Evolutionary conservation across 2,797 vertebrate genomes (phyloP).

Genomic region (Diglossa cyanea): DNA sequence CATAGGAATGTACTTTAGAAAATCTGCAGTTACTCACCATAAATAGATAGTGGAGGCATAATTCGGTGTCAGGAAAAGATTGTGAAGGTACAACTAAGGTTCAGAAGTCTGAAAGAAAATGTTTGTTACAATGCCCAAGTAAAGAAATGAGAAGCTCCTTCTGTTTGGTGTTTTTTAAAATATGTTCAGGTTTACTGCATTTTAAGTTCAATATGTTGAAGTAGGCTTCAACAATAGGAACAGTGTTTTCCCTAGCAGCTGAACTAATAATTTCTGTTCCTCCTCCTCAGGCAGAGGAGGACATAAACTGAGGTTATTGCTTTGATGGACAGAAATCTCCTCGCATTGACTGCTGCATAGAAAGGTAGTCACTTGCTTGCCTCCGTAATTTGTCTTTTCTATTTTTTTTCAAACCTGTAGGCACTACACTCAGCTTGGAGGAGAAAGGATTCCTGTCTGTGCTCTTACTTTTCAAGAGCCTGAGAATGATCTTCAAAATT

Average conservation of each 20-base stretch:
- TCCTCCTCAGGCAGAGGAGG: not conserved
- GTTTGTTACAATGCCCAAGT: not conserved
- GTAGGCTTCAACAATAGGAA: not conserved
- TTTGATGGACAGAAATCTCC: not conserved
- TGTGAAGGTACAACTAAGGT: not conserved
- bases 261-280: not conserved
- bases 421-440: constrained; percentile 83
- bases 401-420: constrained; percentile 58
- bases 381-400: not conserved
- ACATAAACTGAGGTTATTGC: not conserved
- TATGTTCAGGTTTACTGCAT: not conserved
- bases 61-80: not conserved
- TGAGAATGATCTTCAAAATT: constrained; percentile 93
- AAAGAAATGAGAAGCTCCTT: not conserved
- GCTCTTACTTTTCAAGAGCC: constrained; percentile 82
- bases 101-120: not conserved
- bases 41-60: not conserved
- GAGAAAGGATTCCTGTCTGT: constrained; percentile 87
- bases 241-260: not conserved
- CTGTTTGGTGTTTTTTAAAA: not conserved
- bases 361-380: not conserved
- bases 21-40: not conserved
- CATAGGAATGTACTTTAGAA: not conserved
- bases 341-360: not conserved
- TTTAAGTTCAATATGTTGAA: not conserved